Evolutionary conservation across 2,113 vertebrate genomes (phyloP), one percentile per base, ranked within the genome.

Genomic region (Chaenogobius annularis): DNA sequence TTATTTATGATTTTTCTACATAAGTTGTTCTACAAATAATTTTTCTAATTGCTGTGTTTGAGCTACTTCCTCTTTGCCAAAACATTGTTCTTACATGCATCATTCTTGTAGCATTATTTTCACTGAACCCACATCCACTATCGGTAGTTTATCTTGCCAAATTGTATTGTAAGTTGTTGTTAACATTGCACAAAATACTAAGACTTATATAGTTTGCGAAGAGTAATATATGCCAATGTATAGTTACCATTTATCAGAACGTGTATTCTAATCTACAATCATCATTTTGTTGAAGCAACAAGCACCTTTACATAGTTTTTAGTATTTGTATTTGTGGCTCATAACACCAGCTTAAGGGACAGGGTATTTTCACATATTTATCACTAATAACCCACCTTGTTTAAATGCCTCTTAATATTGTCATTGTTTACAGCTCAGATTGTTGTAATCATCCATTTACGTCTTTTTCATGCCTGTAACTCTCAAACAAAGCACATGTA

Each of bases 211-310:
- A 76, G 81, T 88, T 90, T 87, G 81, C 69, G 68, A 12, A 87
- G 75, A 89, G 74, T 91, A 88, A 89, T 89, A 87, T 90, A 89
- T 87, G 75, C 75, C 73, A 79, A 75, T 91, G 85, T 87, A 87
- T 87, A 87, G 72, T 78, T 83, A 79, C 89, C 75, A 83, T 87
- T 76, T 72, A 73, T 65, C 72, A 65, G 63, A 75, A 69, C 52
- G 72, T 79, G 76, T 71, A 82, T 76, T 85, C 82, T 84, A 82
- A 82, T 88, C 84, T 77, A 78, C 74, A 87, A 81, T 80, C 81
- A 84, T 79, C 78, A 75, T 78, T 71, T 82, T 72, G 58, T 76
- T 83, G 80, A 82, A 75, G 83, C 79, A 70, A 83, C 22, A 56
- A 79, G 79, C 79, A 79, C 82, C 31, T 82, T 86, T 67, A 80